Evolutionary conservation across 2,888 invertebrate species (phyloP), one percentile per base, ranked within the genome.

Genomic region (Penaeus monodon): DNA sequence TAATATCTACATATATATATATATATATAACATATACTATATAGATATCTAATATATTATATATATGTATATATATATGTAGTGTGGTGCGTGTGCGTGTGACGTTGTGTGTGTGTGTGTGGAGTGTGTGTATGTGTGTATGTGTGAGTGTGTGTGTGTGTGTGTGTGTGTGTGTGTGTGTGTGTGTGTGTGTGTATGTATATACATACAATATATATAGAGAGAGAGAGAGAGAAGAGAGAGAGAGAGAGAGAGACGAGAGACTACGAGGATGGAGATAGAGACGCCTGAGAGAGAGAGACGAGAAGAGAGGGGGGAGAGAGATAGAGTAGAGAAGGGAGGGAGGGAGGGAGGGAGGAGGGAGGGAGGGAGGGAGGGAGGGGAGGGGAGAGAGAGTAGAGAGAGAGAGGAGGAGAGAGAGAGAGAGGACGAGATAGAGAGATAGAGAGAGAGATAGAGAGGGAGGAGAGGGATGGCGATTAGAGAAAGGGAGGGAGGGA

Each of bases 1-100:
- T n/a, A n/a, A n/a, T 33, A 76, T 33, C 8, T 76, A 33, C 4
- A 33, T 76, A 33, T 76, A 76, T 76, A 76, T 76, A 76, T 76
- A 76, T 76, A 76, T 77, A 77, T 77, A 44, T 74, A 74, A 74
- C 33, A 29, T 74, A 74, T 74, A 74, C 1, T 74, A 74, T 27
- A 74, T 74, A 74, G 1, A 74, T 74, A 74, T 74, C 8, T 74
- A 74, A 74, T 74, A 74, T 27, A 33, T 77, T 27, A 27, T 64
- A 64, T 79, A 64, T 29, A 33, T 64, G 33, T 64, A 33, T 64
- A 64, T 64, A 57, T 77, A 57, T 77, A 57, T 77, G 27, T 77
- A 27, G 49, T n/a, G n/a, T n/a, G n/a, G n/a, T n/a, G n/a, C n/a
- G n/a, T n/a, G n/a, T n/a, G n/a, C n/a, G n/a, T n/a, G n/a, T n/a